Evolutionary conservation across 2,113 vertebrate species (phyloP).

Genomic region (Antigone vipio): DNA sequence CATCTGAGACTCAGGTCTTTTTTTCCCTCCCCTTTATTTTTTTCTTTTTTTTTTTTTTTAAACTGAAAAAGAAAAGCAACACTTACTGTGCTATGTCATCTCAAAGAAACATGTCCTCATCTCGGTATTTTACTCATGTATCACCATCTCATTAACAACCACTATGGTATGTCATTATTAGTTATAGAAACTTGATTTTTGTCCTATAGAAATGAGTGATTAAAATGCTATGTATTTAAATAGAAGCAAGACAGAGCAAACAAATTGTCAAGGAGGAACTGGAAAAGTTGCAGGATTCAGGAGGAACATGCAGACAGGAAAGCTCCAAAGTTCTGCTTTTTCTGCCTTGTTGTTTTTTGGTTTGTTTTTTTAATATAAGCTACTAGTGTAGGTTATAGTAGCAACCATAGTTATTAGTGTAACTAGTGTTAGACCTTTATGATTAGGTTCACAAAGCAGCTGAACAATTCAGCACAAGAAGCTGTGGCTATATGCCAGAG

Average conservation of each 20-base stretch:
- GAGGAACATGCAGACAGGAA: neutral
- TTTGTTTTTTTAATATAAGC: neutral
- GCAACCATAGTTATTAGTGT: neutral
- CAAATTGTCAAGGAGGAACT: neutral
- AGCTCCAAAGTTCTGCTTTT: neutral
- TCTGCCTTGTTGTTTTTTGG: neutral
- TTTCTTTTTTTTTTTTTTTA: neutral
- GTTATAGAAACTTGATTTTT: neutral
- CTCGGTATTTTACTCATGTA: neutral
- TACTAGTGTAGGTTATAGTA: neutral
- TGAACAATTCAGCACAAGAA: neutral
- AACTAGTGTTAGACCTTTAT: neutral
- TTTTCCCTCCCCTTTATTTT: neutral
- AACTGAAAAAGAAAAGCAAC: neutral
- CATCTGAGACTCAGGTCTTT: too few species aligned
- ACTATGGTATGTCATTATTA: neutral
- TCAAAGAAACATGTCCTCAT: neutral
- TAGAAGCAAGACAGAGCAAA: neutral
- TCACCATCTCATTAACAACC: neutral
- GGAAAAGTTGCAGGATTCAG: neutral
- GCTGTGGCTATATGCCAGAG: neutral
- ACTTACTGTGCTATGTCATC: neutral
- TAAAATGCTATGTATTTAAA: neutral
- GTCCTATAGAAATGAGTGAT: neutral
- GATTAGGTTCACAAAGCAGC: neutral